Conservation (phyloP, 2,797 vertebrate species). For the Periparus ater region DNA sequence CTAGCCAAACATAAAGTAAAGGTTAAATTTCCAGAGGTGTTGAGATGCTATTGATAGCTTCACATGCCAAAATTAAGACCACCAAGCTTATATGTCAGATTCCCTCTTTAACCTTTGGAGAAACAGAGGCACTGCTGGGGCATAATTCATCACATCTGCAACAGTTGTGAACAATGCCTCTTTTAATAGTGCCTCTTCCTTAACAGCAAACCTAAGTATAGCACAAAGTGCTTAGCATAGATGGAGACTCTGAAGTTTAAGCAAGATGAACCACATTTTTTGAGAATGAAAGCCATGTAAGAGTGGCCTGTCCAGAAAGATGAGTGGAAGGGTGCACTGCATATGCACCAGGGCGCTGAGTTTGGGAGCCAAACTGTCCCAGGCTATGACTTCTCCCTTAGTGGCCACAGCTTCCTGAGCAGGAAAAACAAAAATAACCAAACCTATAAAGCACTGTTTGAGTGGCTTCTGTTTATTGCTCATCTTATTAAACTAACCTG, state of each 20-base stretch:
- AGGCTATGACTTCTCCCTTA: neutral
- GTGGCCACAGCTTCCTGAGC: neutral
- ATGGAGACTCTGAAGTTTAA: neutral
- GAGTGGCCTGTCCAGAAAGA: neutral
- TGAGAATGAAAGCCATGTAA: neutral
- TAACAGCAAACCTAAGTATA: neutral
- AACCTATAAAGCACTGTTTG: neutral
- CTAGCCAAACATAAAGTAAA: constrained; percentile 41
- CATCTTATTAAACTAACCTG: neutral
- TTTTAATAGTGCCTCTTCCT: neutral
- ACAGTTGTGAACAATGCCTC: neutral
- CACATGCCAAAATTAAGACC: neutral
- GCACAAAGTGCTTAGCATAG: neutral
- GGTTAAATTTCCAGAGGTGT: constrained; percentile 23
- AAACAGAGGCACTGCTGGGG: neutral
- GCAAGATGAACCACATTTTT: neutral
- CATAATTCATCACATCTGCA: neutral
- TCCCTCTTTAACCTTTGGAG: neutral
- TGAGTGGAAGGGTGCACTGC: neutral
- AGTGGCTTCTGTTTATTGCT: neutral
- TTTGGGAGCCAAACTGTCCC: neutral
- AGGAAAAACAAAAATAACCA: neutral
- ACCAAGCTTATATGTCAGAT: neutral
- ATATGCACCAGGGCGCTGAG: neutral
- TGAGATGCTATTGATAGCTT: neutral